Evolutionary conservation across 2,888 invertebrate genomes (phyloP).

Genomic region (Heterodera filipjevi): DNA sequence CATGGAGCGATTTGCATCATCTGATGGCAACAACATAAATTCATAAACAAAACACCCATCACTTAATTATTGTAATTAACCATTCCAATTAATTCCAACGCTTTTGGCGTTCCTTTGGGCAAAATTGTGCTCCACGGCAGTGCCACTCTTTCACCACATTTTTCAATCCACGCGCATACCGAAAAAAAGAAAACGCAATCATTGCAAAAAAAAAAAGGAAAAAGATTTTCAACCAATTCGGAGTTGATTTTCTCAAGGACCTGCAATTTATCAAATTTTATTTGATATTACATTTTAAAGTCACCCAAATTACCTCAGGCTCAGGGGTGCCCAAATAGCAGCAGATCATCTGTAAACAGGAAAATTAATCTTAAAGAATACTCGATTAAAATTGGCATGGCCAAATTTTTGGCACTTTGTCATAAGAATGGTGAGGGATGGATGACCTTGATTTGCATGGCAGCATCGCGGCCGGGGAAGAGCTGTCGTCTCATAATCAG

Average conservation of each 20-base stretch:
- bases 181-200: neutral
- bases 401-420: neutral
- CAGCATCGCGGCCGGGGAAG: conserved; percentile 66
- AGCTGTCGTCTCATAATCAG: conserved; percentile 69
- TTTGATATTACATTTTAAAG: neutral
- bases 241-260: conserved; percentile 64
- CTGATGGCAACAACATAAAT: conserved; percentile 35
- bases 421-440: too few relatives aligned
- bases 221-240: conserved; percentile 53
- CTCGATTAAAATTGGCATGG: neutral
- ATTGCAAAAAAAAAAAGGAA: neutral
- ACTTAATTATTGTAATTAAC: conserved; percentile 29
- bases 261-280: conserved; percentile 36
- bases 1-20: conserved; percentile 66
- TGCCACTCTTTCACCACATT: conserved; percentile 55
- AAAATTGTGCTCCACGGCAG: conserved; percentile 66
- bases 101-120: conserved; percentile 67
- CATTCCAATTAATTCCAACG: conserved; percentile 64
- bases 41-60: too few relatives aligned
- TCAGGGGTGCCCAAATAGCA: conserved; percentile 67
- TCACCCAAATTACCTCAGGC: conserved; percentile 44
- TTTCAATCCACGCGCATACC: conserved; percentile 64
- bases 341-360: conserved; percentile 63
- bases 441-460: conserved; percentile 64
- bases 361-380: neutral